Evolutionary conservation across 1,140 invertebrate species (phyloP).

Genomic region (Ptiloglossa arizonensis): DNA sequence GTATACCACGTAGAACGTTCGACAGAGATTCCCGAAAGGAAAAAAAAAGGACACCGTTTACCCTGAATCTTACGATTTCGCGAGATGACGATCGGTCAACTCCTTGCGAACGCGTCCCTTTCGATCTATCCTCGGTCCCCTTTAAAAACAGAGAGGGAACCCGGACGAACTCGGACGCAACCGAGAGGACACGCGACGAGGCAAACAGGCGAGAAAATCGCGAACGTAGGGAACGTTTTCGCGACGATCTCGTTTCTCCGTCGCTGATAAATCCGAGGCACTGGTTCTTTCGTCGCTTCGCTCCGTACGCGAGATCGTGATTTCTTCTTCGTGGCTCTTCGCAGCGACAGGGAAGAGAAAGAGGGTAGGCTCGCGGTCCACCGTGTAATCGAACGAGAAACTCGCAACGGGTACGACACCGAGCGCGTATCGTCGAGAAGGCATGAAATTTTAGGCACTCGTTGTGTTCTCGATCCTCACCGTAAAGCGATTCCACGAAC

Average conservation of each 20-base stretch:
- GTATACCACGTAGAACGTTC: no score
- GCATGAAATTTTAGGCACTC: slow-evolving; percentile 53
- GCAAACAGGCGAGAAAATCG: no score
- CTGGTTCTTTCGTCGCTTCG: slow-evolving; percentile 43
- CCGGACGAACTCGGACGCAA: background rate
- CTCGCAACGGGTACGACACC: background rate
- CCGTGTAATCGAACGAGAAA: background rate
- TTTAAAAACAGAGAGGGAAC: slow-evolving; percentile 15
- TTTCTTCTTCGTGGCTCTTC: no score
- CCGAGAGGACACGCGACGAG: slow-evolving; percentile 9
- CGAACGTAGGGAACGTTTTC: slow-evolving; percentile 26
- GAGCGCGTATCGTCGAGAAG: slow-evolving; percentile 31
- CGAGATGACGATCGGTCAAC: no score
- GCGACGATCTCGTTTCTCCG: slow-evolving; percentile 22
- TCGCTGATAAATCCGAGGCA: slow-evolving; percentile 39
- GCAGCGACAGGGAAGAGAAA: background rate
- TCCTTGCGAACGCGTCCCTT: background rate
- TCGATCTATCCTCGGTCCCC: background rate
- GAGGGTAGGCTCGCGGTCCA: background rate
- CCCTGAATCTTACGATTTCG: background rate
- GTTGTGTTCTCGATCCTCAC: slow-evolving; percentile 22
- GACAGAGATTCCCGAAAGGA: background rate
- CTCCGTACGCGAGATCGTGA: no score
- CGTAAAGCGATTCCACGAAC: no score
- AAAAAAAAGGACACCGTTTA: no score